Percentiles rank a stretch among this genome's conserved stretches.
Conservation (phyloP, 1,140 invertebrate genomes). For the Drosophila watanabei region DNA sequence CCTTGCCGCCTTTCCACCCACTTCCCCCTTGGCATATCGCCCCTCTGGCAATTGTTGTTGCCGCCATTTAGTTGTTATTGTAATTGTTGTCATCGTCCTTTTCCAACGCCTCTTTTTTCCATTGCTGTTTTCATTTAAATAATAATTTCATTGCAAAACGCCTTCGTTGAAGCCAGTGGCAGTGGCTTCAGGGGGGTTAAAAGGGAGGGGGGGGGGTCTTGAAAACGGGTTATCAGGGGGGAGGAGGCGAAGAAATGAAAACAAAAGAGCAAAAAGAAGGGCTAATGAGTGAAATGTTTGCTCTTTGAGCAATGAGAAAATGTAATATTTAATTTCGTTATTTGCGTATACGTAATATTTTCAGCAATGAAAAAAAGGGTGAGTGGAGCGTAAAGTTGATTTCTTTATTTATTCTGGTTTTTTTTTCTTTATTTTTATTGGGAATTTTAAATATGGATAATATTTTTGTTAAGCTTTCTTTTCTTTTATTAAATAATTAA, state of each 20-base stretch:
- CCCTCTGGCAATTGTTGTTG: neutral
- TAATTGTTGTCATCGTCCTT: constrained; percentile 58
- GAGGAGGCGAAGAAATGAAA: neutral
- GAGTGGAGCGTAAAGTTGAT: neutral
- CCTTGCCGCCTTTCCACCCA: constrained; percentile 12
- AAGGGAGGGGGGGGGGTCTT: neutral
- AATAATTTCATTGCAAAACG: constrained; percentile 82
- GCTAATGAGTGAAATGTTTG: constrained; percentile 52
- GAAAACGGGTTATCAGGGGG: constrained; percentile 10
- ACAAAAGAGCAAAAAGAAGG: constrained; percentile 43
- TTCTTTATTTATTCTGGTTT: neutral
- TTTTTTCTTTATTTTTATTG: neutral
- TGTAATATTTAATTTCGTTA: constrained; percentile 33
- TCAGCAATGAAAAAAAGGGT: neutral
- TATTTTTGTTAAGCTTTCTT: neutral
- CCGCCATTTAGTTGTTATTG: constrained; percentile 54
- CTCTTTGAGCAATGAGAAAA: constrained; percentile 30
- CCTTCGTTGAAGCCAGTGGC: constrained; percentile 42
- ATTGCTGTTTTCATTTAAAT: constrained; percentile 81
- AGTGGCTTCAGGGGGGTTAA: neutral
- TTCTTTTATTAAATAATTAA: neutral
- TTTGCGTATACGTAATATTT: constrained; percentile 29
- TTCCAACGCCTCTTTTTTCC: constrained; percentile 45
- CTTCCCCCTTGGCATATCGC: neutral
- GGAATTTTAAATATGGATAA: neutral